phyloP scores from a whole-genome alignment of 2,888 invertebrate genomes.

The Campopleginae sp. region DNA sequence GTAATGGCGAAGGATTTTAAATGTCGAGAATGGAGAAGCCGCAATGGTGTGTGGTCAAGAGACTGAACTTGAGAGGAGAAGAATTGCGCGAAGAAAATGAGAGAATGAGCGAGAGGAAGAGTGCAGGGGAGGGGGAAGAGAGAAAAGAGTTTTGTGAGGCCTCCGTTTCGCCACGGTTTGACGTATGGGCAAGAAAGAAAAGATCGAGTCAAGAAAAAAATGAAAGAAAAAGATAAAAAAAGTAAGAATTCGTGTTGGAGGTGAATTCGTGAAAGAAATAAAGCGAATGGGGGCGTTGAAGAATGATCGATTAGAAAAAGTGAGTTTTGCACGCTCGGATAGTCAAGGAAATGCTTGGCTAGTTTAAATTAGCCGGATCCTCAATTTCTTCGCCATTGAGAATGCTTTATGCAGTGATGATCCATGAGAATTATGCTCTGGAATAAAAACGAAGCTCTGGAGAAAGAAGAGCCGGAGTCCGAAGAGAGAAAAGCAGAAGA shows the following conservation, averaged over 20 bases:
- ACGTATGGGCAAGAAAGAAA: neutral
- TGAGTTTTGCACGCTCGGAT: slow-evolving; percentile 57
- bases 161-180: slow-evolving; percentile 1
- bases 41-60: neutral
- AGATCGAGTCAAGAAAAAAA: neutral
- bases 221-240: neutral
- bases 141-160: neutral
- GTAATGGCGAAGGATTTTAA: neutral
- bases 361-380: neutral
- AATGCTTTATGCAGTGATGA: slow-evolving; percentile 1
- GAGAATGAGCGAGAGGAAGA: neutral
- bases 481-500: neutral
- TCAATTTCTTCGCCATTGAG: neutral
- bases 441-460: neutral
- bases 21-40: slow-evolving; percentile 1
- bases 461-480: neutral
- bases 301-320: slow-evolving; percentile 43
- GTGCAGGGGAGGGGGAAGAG: neutral
- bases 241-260: neutral
- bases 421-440: neutral
- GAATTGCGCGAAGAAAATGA: neutral
- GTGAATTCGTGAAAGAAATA: neutral
- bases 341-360: slow-evolving; percentile 48
- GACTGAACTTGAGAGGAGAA: slow-evolving; percentile 1
- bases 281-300: neutral